A percentile compares a stretch with the other conserved stretches of the same genome.
phyloP scores from a whole-genome alignment of 2,797 vertebrate genomes.

The Lateolabrax maculatus region DNA sequence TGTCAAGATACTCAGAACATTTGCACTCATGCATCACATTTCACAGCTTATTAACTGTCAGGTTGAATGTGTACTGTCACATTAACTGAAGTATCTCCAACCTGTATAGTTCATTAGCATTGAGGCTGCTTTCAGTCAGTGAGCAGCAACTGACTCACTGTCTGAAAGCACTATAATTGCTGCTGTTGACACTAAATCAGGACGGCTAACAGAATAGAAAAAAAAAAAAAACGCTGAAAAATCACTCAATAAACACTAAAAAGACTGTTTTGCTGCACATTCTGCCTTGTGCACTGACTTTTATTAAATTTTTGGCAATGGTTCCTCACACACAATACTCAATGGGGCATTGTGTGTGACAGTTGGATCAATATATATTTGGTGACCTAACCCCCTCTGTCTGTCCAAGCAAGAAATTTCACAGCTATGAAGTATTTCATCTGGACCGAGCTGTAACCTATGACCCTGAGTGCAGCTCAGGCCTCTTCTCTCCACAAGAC shows the following conservation, averaged over 20 bases:
- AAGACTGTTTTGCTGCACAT: background rate
- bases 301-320: conserved; percentile 70
- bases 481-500: conserved; percentile 63
- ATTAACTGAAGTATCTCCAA: background rate
- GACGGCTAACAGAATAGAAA: background rate
- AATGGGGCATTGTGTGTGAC: conserved; percentile 56
- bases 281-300: conserved; percentile 25
- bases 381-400: conserved; percentile 79
- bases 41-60: conserved; percentile 39
- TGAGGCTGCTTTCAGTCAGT: too few relatives aligned
- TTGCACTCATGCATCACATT: conserved; percentile 24
- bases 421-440: conserved; percentile 83
- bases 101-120: conserved; percentile 5
- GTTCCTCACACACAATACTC: conserved; percentile 52
- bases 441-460: conserved; percentile 52
- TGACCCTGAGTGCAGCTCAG: conserved; percentile 72
- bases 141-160: background rate
- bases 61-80: conserved; percentile 9
- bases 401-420: conserved; percentile 78
- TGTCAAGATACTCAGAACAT: background rate
- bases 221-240: background rate
- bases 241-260: too few relatives aligned
- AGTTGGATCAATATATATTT: conserved; percentile 83
- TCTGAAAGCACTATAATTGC: background rate
- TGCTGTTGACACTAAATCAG: conserved; percentile 2